phyloP scores from a whole-genome alignment of 2,888 invertebrate genomes.

The Macaria liturata region DNA sequence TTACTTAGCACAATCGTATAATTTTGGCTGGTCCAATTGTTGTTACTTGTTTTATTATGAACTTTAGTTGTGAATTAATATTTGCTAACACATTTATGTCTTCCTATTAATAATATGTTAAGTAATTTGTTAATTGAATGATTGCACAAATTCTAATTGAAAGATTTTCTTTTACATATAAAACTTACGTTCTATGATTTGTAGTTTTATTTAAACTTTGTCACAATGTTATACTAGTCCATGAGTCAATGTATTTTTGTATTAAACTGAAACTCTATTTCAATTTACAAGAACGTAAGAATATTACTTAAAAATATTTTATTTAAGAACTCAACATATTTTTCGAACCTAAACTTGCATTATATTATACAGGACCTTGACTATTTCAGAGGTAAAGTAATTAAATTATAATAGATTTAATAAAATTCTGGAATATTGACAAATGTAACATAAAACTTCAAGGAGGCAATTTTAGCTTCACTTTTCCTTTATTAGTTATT shows the following conservation, averaged over 20 bases:
- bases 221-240: neutral
- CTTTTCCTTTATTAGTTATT: too few species aligned
- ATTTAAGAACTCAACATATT: conserved; percentile 2
- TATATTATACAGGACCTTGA: neutral
- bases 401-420: neutral
- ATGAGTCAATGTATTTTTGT: conserved; percentile 1
- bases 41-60: conserved; percentile 11
- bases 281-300: neutral
- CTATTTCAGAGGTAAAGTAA: neutral
- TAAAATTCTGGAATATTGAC: neutral
- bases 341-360: conserved; percentile 3
- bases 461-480: too few species aligned
- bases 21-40: conserved; percentile 56
- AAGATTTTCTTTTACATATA: neutral
- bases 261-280: neutral
- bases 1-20: conserved; percentile 32
- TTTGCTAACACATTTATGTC: conserved; percentile 13
- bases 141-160: conserved; percentile 7
- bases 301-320: neutral
- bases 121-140: neutral
- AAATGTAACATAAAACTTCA: neutral
- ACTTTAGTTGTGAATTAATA: conserved; percentile 6
- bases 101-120: conserved; percentile 12
- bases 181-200: neutral
- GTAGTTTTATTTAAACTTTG: neutral